These are phyloP conservation scores for Zosterops borbonicus DNA, from an alignment of 2,113 vertebrate genomes.

Conservation along the genomic window DNA sequence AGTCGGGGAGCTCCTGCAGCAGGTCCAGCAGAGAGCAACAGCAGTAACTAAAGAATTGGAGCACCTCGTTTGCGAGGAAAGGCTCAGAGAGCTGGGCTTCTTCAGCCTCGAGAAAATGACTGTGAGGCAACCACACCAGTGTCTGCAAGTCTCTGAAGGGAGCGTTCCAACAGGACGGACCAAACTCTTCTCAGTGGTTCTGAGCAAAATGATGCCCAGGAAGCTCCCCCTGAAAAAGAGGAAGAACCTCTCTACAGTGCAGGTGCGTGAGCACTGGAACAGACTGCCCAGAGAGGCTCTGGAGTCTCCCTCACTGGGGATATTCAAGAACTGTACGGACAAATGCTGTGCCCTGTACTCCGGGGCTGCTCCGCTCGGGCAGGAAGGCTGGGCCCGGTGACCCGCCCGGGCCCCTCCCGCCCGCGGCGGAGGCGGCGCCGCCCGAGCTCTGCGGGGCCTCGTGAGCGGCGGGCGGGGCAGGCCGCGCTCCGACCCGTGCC, in stretches of 20 bases:
- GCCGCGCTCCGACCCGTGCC: not conserved
- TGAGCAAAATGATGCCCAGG: not conserved
- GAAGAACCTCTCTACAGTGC: not conserved
- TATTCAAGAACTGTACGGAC: accelerated
- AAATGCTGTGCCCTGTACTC: too few species aligned
- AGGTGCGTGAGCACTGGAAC: too few species aligned
- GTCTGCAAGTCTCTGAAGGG: too few species aligned
- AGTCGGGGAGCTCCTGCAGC: not conserved
- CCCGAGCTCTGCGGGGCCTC: accelerated
- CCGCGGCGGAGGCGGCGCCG: accelerated
- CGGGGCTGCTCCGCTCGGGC: accelerated
- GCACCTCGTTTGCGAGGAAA: not conserved
- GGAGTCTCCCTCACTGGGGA: not conserved
- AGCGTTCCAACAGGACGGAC: too few species aligned
- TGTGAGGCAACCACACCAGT: accelerated
- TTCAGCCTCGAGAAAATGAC: not conserved
- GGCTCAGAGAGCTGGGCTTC: not conserved
- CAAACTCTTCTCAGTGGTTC: not conserved
- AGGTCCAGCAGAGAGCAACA: not conserved
- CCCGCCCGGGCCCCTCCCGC: too few species aligned
- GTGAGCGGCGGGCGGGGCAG: not conserved
- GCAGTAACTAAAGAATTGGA: not conserved
- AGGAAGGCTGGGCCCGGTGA: accelerated
- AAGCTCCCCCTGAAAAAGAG: not conserved
- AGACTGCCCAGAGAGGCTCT: not conserved